Conservation (phyloP, 2,888 invertebrate genomes). For the Rugalucina vietnamica region DNA sequence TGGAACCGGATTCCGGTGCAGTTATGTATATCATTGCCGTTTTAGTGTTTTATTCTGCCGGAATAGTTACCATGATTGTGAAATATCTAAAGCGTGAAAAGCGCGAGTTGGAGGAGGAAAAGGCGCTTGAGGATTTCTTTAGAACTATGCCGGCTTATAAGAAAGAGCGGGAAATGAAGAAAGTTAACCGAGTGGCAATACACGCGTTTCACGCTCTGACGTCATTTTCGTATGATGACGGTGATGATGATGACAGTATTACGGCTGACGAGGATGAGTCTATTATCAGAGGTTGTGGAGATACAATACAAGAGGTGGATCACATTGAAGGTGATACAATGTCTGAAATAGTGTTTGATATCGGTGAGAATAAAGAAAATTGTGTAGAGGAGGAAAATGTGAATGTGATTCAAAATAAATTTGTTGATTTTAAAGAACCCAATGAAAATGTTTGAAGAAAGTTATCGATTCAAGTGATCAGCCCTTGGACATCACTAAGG, state of each 20-base stretch:
- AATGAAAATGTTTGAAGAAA: neutral
- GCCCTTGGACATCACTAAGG: no score
- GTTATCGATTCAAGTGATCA: no score
- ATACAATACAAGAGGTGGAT: slow-evolving; percentile 52
- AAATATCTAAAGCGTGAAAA: slow-evolving; percentile 76
- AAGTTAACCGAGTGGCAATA: slow-evolving; percentile 78
- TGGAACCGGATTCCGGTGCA: slow-evolving; percentile 73
- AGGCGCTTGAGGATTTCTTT: slow-evolving; percentile 76
- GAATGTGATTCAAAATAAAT: neutral
- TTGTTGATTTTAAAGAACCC: neutral
- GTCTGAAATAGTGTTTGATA: neutral
- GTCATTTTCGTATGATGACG: slow-evolving; percentile 68
- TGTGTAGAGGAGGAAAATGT: neutral
- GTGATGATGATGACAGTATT: slow-evolving; percentile 56
- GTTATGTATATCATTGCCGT: slow-evolving; percentile 78
- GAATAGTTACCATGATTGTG: slow-evolving; percentile 77
- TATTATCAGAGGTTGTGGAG: slow-evolving; percentile 28
- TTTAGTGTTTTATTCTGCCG: slow-evolving; percentile 76
- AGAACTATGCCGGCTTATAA: slow-evolving; percentile 74
- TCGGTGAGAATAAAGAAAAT: neutral
- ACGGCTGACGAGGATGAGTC: slow-evolving; percentile 37
- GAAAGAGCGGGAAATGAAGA: slow-evolving; percentile 72
- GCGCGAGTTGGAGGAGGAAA: slow-evolving; percentile 75
- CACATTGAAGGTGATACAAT: slow-evolving; percentile 4
- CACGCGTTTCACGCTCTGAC: slow-evolving; percentile 79